Conservation (phyloP, 1,140 invertebrate species). For the Drosophila ohnishii region DNA sequence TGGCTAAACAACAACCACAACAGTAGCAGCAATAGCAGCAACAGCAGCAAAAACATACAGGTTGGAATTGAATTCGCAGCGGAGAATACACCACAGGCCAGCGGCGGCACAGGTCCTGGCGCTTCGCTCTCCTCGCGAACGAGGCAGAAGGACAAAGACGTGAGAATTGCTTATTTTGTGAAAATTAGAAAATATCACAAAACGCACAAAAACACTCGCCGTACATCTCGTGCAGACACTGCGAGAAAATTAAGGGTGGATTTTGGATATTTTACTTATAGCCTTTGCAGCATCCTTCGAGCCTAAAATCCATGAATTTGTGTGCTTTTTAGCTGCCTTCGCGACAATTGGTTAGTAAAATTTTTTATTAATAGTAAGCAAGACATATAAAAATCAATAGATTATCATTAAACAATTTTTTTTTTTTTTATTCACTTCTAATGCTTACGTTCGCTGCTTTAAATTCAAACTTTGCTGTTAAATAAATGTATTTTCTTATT, state of each 20-base stretch:
- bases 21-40: not conserved
- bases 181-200: slow-evolving; percentile 77
- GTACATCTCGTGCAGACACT: slow-evolving; percentile 1
- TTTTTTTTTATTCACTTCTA: too few species aligned
- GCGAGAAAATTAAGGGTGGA: not conserved
- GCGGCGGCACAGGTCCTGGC: slow-evolving; percentile 33
- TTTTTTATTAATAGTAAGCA: too few species aligned
- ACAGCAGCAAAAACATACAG: slow-evolving; percentile 9
- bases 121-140: slow-evolving; percentile 4
- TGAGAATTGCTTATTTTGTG: slow-evolving; percentile 80
- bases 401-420: too few species aligned
- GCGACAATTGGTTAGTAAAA: too few species aligned
- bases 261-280: too few species aligned
- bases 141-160: slow-evolving; percentile 61
- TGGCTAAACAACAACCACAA: slow-evolving; percentile 63
- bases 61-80: slow-evolving; percentile 67
- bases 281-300: too few species aligned
- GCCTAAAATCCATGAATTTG: too few species aligned
- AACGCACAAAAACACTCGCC: slow-evolving; percentile 43
- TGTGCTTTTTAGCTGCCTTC: too few species aligned
- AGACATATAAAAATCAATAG: too few species aligned
- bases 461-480: too few species aligned
- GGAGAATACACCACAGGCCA: slow-evolving; percentile 44
- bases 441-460: too few species aligned
- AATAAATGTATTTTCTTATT: too few species aligned